Base-by-base conservation (phyloP, 1,140 invertebrate genomes). In the Habropoda laboriosa region DNA sequence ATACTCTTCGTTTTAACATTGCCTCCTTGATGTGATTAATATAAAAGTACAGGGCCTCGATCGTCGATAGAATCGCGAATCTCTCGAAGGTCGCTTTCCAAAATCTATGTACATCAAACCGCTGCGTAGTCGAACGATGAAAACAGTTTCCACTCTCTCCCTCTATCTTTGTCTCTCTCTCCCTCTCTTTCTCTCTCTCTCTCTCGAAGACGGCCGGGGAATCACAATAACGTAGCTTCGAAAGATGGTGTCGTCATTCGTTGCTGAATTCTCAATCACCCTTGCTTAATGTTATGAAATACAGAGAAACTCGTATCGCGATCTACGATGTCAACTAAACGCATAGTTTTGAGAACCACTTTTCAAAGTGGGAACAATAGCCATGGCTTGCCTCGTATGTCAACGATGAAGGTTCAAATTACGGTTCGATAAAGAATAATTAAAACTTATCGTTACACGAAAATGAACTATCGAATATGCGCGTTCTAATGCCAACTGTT, bases 251-350 rank as follows among this genome's bases (percentile, higher is more conserved):
- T 35, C 47, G 60, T 42, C 60, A 53, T 53, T 13, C 38, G 24
- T n/a, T n/a, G n/a, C 21, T 53, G 47, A 75, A 75, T 55, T 51
- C 35, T 75, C 72, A 24, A 66, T 75, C 27, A 8, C 12, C 49
- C 18, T 38, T 38, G 7, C 10, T n/a, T 1, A 13, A 16, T 74
- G 24, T 75, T 66, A 55, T 75, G 73, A 67, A 66, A 75, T n/a
- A 21, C n/a, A n/a, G n/a, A n/a, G 47, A 42, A 58, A 40, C 10
- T 24, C 24, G 57, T n/a, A n/a, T n/a, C n/a, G n/a, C 38, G 27
- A 1, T 71, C 12, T 8, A n/a, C 3, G 21, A 27, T 27, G 32
- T 27, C 32, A n/a, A 51, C 21, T 16, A n/a, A 6, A 16, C n/a
- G 8, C 13, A n/a, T 35, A 35, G 38, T 55, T 75, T 75, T 55